Conservation (phyloP, 2,888 invertebrate species). For the Mythimna pallens region DNA sequence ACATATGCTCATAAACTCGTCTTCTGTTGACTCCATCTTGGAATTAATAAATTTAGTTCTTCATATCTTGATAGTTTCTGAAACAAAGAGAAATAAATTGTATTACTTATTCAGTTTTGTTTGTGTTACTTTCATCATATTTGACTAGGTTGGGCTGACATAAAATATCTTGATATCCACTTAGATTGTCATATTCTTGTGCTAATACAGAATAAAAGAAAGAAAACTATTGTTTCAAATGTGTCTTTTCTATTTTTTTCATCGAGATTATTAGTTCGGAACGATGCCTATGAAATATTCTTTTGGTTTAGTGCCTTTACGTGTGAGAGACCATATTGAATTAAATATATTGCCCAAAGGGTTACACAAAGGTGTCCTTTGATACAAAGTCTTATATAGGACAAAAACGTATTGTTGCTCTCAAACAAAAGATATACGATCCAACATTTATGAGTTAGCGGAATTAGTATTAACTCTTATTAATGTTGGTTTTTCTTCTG, state of each 20-base stretch:
- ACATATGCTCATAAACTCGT: slow-evolving; percentile 86
- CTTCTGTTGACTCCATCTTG: slow-evolving; percentile 85
- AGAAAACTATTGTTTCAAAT: slow-evolving; percentile 9
- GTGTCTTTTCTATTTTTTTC: slow-evolving; percentile 15
- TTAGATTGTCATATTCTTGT: not conserved
- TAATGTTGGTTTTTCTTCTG: not conserved
- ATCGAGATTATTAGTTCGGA: slow-evolving; percentile 26
- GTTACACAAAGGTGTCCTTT: slow-evolving; percentile 6
- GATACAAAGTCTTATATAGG: slow-evolving; percentile 3
- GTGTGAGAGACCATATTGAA: slow-evolving; percentile 27
- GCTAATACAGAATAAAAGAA: slow-evolving; percentile 3
- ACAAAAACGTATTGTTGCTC: slow-evolving; percentile 4
- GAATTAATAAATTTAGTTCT: slow-evolving; percentile 59
- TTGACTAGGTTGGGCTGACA: not conserved
- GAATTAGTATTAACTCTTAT: not conserved
- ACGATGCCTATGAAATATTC: slow-evolving; percentile 11
- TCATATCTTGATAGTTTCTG: slow-evolving; percentile 73
- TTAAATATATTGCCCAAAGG: slow-evolving; percentile 35
- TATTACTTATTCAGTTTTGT: not conserved
- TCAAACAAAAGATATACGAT: not conserved
- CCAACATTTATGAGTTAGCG: not conserved
- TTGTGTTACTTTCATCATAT: not conserved
- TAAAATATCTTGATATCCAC: not conserved
- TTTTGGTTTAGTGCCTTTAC: slow-evolving; percentile 20
- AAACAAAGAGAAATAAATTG: slow-evolving; percentile 68